These are phyloP conservation scores for Pachyuromys duprasi DNA, from an alignment of 2,797 vertebrate genomes.

Conservation along the genomic window DNA sequence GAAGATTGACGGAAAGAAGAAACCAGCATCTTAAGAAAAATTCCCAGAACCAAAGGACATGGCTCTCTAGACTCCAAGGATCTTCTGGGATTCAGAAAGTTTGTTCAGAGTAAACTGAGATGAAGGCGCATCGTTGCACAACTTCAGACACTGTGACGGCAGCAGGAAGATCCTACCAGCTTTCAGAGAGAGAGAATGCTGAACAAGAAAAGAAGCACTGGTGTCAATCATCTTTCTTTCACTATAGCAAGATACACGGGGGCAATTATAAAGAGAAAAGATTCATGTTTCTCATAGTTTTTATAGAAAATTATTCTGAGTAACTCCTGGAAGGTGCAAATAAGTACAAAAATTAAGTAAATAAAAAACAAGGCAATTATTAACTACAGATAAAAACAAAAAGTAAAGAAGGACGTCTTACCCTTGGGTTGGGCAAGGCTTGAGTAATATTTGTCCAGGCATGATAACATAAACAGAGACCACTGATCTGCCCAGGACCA, in stretches of 20 bases:
- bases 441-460: conserved; percentile 60
- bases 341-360: neutral
- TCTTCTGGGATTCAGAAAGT: neutral
- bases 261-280: neutral
- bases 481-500: neutral
- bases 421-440: neutral
- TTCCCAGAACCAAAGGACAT: neutral
- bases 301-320: conserved; percentile 9
- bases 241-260: neutral
- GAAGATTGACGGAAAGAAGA: neutral
- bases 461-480: conserved; percentile 18
- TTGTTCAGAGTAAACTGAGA: neutral
- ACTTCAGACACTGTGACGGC: neutral
- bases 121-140: neutral
- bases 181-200: neutral
- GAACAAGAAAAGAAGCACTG: neutral
- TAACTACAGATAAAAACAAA: conserved; percentile 66
- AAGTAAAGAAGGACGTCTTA: conserved; percentile 55
- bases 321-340: neutral
- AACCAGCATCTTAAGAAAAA: neutral
- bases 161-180: neutral
- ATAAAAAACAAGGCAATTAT: conserved; percentile 57
- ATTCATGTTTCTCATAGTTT: neutral
- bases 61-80: neutral
- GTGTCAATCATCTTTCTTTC: neutral